Evolutionary conservation across 2,113 vertebrate genomes (phyloP).

Genomic region (Cephalopterus ornatus): DNA sequence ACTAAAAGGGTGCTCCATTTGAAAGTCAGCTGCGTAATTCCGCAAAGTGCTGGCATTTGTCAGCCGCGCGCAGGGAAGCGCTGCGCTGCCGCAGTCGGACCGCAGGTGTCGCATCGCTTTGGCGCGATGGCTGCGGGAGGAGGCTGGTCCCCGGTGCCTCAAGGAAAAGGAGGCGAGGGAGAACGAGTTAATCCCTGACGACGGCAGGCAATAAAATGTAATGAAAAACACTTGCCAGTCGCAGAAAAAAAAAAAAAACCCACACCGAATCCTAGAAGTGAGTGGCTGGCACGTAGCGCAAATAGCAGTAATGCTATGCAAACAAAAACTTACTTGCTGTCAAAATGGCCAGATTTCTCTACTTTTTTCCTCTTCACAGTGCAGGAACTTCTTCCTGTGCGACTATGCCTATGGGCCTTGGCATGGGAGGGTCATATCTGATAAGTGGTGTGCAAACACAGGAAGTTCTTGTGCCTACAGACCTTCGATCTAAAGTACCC

Average conservation of each 20-base stretch:
- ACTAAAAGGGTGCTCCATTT: background rate
- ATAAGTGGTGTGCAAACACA: background rate
- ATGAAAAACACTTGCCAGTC: too few species aligned
- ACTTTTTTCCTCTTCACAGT: background rate
- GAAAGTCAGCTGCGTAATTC: background rate
- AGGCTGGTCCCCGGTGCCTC: background rate
- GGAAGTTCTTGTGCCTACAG: background rate
- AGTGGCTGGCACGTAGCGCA: background rate
- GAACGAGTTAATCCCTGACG: background rate
- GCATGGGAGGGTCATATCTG: background rate
- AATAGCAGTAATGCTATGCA: background rate
- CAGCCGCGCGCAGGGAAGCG: background rate
- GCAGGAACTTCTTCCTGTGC: background rate
- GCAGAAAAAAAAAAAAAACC: background rate
- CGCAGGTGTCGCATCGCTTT: background rate
- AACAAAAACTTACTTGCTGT: background rate
- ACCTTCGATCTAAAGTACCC: background rate
- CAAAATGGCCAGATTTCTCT: background rate
- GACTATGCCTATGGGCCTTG: rapidly evolving
- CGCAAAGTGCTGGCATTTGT: background rate
- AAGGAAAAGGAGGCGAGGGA: rapidly evolving
- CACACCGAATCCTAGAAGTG: background rate
- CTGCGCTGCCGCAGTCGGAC: background rate
- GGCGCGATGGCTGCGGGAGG: background rate
- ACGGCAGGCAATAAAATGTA: background rate